Evolutionary conservation across 2,113 vertebrate genomes (phyloP).

Genomic region (Chionomys nivalis): DNA sequence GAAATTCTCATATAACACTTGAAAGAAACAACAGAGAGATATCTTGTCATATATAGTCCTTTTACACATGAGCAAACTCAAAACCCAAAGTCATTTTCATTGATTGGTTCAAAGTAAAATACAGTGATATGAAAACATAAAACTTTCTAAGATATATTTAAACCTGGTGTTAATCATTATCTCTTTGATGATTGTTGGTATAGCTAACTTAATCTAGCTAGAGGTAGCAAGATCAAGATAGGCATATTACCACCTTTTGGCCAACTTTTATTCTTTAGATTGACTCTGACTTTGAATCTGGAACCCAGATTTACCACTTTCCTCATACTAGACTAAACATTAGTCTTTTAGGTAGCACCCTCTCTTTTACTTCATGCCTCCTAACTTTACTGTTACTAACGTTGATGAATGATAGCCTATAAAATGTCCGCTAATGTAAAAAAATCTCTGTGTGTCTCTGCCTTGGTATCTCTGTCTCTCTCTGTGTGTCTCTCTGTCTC

Average conservation of each 20-base stretch:
- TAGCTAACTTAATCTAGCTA: background rate
- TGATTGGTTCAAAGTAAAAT: background rate
- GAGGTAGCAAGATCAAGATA: background rate
- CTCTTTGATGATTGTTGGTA: background rate
- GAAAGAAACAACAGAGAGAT: background rate
- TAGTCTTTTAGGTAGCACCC: background rate
- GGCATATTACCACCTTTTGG: background rate
- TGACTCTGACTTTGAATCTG: background rate
- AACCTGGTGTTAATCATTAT: background rate
- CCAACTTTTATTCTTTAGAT: background rate
- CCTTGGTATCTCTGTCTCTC: background rate
- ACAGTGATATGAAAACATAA: background rate
- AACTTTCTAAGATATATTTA: background rate
- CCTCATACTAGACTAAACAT: background rate
- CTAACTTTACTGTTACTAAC: background rate
- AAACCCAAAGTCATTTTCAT: background rate
- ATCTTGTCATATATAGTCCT: background rate
- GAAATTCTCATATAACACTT: slow-evolving; percentile 9
- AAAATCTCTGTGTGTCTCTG: background rate
- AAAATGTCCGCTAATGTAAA: background rate
- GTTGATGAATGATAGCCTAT: background rate
- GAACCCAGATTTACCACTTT: background rate
- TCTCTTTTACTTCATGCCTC: background rate
- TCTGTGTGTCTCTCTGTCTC: background rate
- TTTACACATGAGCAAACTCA: slow-evolving; percentile 1